Conservation (phyloP, 2,113 vertebrate genomes). For the Anoplopoma fimbria region DNA sequence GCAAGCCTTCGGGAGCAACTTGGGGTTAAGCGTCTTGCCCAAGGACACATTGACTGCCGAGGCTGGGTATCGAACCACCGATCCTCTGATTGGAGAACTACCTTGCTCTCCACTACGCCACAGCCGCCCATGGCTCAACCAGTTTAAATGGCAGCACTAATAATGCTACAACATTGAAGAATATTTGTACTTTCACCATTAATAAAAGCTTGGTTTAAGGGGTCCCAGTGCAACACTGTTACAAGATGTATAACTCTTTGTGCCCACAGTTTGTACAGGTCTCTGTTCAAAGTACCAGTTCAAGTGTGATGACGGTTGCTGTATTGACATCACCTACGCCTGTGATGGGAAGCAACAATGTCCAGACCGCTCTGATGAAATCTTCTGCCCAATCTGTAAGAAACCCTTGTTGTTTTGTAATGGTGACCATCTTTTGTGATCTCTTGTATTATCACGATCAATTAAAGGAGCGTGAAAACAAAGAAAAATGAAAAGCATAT, state of each 20-base stretch:
- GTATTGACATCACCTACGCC: constrained; percentile 93
- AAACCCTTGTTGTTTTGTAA: constrained; percentile 16
- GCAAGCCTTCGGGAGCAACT: no score
- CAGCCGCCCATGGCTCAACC: no score
- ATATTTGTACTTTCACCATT: not conserved
- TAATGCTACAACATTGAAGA: not conserved
- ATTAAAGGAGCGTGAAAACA: not conserved
- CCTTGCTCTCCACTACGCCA: no score
- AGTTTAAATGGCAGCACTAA: not conserved
- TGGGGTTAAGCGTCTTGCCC: no score
- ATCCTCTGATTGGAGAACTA: no score
- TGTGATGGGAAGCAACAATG: constrained; percentile 94
- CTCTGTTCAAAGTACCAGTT: constrained; percentile 94
- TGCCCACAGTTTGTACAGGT: constrained; percentile 86
- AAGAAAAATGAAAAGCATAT: not conserved
- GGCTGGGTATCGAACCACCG: no score
- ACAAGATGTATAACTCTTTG: not conserved
- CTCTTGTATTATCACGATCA: not conserved
- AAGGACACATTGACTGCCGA: no score
- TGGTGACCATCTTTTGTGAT: not conserved
- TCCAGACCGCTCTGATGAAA: constrained; percentile 93
- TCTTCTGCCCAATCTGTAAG: constrained; percentile 93
- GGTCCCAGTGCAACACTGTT: not conserved
- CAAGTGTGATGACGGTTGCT: constrained; percentile 95
- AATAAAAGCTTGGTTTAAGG: not conserved